Evolutionary conservation across 2,797 vertebrate species (phyloP), one percentile per base, ranked within the genome.

Genomic region (Danio tinwini): DNA sequence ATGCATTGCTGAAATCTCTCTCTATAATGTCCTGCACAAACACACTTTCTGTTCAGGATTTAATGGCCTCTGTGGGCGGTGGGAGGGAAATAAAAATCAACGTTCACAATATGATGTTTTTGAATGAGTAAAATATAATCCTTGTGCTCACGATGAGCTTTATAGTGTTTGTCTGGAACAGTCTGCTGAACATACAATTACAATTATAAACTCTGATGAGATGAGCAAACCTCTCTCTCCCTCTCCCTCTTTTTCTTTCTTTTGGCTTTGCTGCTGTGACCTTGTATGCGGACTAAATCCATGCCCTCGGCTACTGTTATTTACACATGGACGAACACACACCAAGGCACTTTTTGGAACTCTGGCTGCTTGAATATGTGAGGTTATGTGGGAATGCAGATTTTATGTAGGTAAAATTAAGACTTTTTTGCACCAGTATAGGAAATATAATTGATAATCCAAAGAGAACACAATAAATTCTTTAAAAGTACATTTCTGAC

Each of bases 261-360:
- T 21, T 74, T 59, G 65, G 65, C 55, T 53, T 73, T 65, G 44
- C 76, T 47, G 58, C 55, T 39, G 12, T 70, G 61, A 84, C 83
- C 83, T 84, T 86, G 84, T 82, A 76, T 81, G 85, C 78, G 79
- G 78, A 81, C 65, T 81, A 81, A 84, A 86, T 83, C 78, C 62
- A 63, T 81, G 85, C 85, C 85, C 64, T 82, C 84, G 79, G 85
- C 85, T 40, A 81, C 72, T 65, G 70, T 86, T 84, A 81, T 74
- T 86, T 83, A 84, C 81, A 89, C 86, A 49, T 86, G 85, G 85
- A 88, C 88, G 88, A 90, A 8, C 75, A 81, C 56, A 76, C 74
- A 76, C 81, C 40, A 39, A 63, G 39, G 50, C 62, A 69, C 77
- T 74, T 68, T 69, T 75, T 73, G 77, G 69, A 78, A 76, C 62